Conservation (phyloP, 1,140 invertebrate genomes). For the Melipona quadrifasciata region DNA sequence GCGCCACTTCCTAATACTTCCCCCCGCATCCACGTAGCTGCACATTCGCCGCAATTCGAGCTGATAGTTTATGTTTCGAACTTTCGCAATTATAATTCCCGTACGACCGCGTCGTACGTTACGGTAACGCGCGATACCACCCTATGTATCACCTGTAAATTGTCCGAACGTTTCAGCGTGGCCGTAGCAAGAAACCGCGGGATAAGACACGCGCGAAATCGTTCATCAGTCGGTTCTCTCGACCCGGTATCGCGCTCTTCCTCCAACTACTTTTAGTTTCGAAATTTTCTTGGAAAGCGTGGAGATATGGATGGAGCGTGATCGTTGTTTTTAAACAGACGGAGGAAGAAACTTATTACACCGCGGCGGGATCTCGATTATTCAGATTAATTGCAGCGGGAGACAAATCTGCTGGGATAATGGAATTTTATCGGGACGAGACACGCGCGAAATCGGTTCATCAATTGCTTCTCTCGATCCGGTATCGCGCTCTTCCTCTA, state of each 20-base stretch:
- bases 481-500: too few relatives aligned
- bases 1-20: not conserved
- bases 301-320: not conserved
- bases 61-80: constrained; percentile 34
- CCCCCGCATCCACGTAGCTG: not conserved
- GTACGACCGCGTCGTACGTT: constrained; percentile 26
- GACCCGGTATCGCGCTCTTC: not conserved
- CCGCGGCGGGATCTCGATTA: too few relatives aligned
- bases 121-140: constrained; percentile 18
- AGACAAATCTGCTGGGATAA: too few relatives aligned
- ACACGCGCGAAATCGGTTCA: too few relatives aligned
- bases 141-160: constrained; percentile 30
- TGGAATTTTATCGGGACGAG: too few relatives aligned
- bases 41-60: not conserved
- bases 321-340: not conserved
- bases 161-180: constrained; percentile 27
- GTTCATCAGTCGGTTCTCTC: not conserved
- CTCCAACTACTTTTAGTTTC: not conserved
- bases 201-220: not conserved
- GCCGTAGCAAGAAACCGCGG: constrained; percentile 15
- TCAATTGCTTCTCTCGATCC: too few relatives aligned
- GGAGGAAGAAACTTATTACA: not conserved
- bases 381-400: too few relatives aligned
- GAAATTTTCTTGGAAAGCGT: not conserved
- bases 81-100: constrained; percentile 48